Percentiles rank a stretch among this genome's conserved stretches.
These are phyloP conservation scores for Drosophila fulvimacula DNA, from an alignment of 2,888 invertebrate species.

Conservation along the genomic window DNA sequence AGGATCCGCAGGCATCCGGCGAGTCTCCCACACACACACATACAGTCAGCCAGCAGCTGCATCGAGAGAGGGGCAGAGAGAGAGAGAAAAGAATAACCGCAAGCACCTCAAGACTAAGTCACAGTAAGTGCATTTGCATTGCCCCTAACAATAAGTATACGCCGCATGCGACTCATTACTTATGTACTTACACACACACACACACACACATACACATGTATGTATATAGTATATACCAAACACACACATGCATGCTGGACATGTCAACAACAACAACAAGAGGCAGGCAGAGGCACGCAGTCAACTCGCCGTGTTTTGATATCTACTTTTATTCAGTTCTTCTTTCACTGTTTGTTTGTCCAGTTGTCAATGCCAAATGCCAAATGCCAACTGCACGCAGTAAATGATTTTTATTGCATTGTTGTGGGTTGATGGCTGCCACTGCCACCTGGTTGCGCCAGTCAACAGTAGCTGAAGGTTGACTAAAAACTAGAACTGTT, in stretches of 20 bases:
- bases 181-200: slow-evolving; percentile 16
- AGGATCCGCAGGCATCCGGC: slow-evolving; percentile 45
- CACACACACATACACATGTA: neutral
- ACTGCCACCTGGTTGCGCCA: slow-evolving; percentile 13
- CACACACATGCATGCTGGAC: slow-evolving; percentile 16
- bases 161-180: slow-evolving; percentile 41
- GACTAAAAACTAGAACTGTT: neutral
- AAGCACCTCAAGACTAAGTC: slow-evolving; percentile 43
- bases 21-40: slow-evolving; percentile 10
- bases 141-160: slow-evolving; percentile 55
- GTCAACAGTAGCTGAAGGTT: slow-evolving; percentile 1
- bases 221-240: neutral
- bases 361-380: slow-evolving; percentile 47
- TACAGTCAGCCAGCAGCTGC: slow-evolving; percentile 13
- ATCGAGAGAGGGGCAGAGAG: neutral
- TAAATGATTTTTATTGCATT: slow-evolving; percentile 40
- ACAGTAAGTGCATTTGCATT: slow-evolving; percentile 70
- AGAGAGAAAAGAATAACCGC: slow-evolving; percentile 30
- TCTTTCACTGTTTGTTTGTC: neutral
- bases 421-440: slow-evolving; percentile 40
- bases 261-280: slow-evolving; percentile 22
- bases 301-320: slow-evolving; percentile 25
- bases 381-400: slow-evolving; percentile 37
- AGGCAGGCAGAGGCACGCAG: neutral
- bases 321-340: slow-evolving; percentile 9